These are phyloP conservation scores for Gerris lacustris DNA, from an alignment of 2,888 invertebrate genomes.

Conservation along the genomic window DNA sequence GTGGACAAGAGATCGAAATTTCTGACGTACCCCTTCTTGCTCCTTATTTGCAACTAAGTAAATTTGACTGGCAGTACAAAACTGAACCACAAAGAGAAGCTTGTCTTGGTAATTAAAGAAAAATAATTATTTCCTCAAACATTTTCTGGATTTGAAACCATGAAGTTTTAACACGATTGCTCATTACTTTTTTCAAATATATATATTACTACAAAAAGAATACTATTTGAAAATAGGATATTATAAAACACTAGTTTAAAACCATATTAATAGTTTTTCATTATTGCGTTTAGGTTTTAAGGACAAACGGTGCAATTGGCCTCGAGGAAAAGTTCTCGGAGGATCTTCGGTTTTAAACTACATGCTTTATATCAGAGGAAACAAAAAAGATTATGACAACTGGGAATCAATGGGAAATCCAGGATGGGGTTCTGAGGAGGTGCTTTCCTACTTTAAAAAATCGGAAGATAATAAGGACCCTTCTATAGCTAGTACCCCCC, in stretches of 20 bases:
- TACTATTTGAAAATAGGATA: no score
- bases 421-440: conserved; percentile 75
- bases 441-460: conserved; percentile 73
- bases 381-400: conserved; percentile 73
- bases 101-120: conserved; percentile 50
- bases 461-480: conserved; percentile 83
- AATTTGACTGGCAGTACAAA: conserved; percentile 86
- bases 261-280: no score
- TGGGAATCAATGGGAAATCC: conserved; percentile 79
- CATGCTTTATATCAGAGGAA: conserved; percentile 82
- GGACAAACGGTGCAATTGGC: conserved; percentile 59
- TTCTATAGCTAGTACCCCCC: conserved; percentile 61
- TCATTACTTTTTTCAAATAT: no score
- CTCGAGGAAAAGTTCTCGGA: conserved; percentile 79
- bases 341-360: conserved; percentile 82
- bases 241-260: no score
- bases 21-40: conserved; percentile 80
- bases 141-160: no score
- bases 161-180: no score
- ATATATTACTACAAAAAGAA: no score
- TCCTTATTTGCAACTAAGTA: conserved; percentile 72
- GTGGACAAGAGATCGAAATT: conserved; percentile 80
- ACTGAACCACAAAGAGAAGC: conserved; percentile 73
- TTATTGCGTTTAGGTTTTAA: no score
- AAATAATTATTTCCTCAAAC: no score